A percentile compares a stretch with the other conserved stretches of the same genome.
Evolutionary conservation across 2,888 invertebrate species (phyloP).

Genomic region (Phlogophora meticulosa): DNA sequence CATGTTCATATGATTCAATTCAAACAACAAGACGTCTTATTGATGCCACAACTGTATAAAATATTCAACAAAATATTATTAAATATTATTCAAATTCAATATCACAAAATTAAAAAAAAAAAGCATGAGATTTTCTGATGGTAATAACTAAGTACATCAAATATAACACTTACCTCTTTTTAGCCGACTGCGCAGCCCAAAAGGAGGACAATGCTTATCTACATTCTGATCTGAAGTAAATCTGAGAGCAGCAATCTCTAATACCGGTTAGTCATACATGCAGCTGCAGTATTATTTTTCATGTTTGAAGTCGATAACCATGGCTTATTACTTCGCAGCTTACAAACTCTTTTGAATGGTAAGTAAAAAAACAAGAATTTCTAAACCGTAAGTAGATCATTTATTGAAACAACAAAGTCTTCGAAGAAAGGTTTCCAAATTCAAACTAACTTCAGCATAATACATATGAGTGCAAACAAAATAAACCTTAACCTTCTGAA

Average conservation of each 20-base stretch:
- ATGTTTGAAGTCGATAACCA: no score
- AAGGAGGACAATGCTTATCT: neutral
- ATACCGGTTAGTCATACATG: constrained; percentile 1
- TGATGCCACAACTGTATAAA: constrained; percentile 38
- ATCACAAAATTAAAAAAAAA: no score
- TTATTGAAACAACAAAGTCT: constrained; percentile 29
- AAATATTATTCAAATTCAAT: constrained; percentile 9
- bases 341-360: neutral
- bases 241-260: neutral
- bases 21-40: constrained; percentile 16
- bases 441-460: constrained; percentile 13
- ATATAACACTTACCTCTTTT: constrained; percentile 39
- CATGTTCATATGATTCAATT: constrained; percentile 10
- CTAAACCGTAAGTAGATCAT: constrained; percentile 10
- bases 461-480: constrained; percentile 9
- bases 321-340: neutral
- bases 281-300: no score
- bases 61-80: constrained; percentile 37
- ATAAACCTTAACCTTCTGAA: constrained; percentile 1
- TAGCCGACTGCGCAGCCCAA: neutral
- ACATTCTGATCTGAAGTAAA: neutral
- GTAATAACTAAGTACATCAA: neutral
- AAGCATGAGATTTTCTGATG: neutral
- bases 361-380: constrained; percentile 17
- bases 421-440: neutral